Conservation (phyloP, 37 sponge, comb jelly and placozoan genomes). For the Cliona cf. orientalis region DNA sequence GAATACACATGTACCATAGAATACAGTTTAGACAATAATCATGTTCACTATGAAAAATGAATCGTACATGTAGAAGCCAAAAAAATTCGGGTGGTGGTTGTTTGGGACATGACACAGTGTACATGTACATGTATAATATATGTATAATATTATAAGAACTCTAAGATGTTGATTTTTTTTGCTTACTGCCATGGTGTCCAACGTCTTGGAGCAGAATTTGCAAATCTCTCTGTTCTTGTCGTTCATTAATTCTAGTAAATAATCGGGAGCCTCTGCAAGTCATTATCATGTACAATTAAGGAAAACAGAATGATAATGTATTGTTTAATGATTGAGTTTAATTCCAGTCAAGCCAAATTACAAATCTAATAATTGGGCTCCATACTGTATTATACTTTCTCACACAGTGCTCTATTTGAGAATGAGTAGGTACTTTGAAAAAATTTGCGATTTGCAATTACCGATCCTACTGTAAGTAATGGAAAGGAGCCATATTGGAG, state of each 20-base stretch:
- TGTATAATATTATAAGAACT: not conserved
- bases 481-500: no score
- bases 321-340: no score
- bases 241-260: constrained; percentile 92
- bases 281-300: not conserved
- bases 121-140: not conserved
- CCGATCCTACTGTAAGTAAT: no score
- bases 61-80: no score
- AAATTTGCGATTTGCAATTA: no score
- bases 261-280: constrained; percentile 82
- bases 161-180: not conserved
- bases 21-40: no score
- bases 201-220: constrained; percentile 72
- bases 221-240: constrained; percentile 90
- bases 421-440: not conserved
- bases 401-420: not conserved
- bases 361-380: no score
- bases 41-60: no score
- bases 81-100: no score
- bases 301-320: no score
- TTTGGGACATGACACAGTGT: not conserved
- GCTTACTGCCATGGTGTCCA: constrained; percentile 81
- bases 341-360: no score
- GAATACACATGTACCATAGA: not conserved
- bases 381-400: no score